These are phyloP conservation scores for Galerucella nymphaeae DNA, from an alignment of 2,888 invertebrate genomes.

Conservation along the genomic window DNA sequence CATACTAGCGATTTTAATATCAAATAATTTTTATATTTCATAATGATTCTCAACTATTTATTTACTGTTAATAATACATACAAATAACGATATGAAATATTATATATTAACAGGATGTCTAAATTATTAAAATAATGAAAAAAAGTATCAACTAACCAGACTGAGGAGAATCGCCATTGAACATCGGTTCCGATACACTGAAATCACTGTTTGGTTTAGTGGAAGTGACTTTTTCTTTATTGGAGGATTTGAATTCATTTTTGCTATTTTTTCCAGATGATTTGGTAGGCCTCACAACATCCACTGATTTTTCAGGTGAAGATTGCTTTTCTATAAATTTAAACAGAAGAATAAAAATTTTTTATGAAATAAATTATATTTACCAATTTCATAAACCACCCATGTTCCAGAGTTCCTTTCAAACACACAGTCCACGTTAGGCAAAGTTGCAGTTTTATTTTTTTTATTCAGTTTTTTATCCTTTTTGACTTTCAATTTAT, in stretches of 20 bases:
- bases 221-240: background rate
- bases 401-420: conserved; percentile 61
- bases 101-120: background rate
- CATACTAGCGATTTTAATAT: background rate
- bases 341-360: background rate
- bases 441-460: conserved; percentile 19
- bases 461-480: conserved; percentile 26
- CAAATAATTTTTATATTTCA: conserved; percentile 7
- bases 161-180: conserved; percentile 22
- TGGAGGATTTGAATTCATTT: background rate
- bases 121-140: conserved; percentile 1
- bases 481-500: conserved; percentile 22
- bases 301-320: background rate
- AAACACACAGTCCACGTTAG: conserved; percentile 54
- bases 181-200: background rate
- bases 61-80: conserved; percentile 2
- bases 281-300: background rate
- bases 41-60: background rate
- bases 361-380: background rate
- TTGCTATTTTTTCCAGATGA: background rate
- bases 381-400: conserved; percentile 46
- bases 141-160: conserved; percentile 36
- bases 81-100: background rate
- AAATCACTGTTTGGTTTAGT: background rate
- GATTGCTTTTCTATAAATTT: background rate